Conservation (phyloP, 1,140 invertebrate genomes). For the Anastrepha ludens region DNA sequence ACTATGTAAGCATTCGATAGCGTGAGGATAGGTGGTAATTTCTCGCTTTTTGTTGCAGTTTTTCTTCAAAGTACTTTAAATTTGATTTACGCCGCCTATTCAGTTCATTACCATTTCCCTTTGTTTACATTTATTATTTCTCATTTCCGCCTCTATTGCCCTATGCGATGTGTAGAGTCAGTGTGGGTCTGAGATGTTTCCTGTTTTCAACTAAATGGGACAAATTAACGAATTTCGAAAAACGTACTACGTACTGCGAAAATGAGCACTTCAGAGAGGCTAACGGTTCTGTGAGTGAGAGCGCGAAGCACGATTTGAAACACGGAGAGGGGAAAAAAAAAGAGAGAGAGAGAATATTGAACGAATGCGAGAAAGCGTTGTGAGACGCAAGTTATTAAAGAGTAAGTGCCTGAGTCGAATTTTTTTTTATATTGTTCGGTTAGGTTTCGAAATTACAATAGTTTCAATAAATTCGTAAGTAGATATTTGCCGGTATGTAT, state of each 20-base stretch:
- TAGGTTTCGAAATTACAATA: too few species aligned
- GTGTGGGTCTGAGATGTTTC: slow-evolving; percentile 1
- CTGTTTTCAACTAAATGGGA: slow-evolving; percentile 30
- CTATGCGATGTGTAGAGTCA: neutral
- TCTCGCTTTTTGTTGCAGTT: neutral
- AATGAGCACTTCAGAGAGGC: neutral
- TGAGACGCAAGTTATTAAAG: too few species aligned
- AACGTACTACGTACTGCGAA: neutral
- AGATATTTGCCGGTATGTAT: too few species aligned
- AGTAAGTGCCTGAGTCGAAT: too few species aligned
- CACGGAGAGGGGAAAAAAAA: neutral
- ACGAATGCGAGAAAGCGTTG: neutral
- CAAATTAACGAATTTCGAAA: slow-evolving; percentile 13
- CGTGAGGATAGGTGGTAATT: neutral
- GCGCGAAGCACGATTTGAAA: neutral
- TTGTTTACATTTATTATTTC: slow-evolving; percentile 36
- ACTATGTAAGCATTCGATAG: too few species aligned
- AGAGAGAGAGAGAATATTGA: neutral
- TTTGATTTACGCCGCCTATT: neutral
- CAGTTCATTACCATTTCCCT: slow-evolving; percentile 18
- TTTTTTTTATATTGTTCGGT: too few species aligned
- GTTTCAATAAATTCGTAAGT: too few species aligned
- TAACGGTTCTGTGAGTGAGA: neutral
- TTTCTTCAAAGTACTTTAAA: neutral
- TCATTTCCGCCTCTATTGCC: neutral